These are phyloP conservation scores for Ornithoptera priamus DNA, from an alignment of 2,888 invertebrate species.

Conservation along the genomic window DNA sequence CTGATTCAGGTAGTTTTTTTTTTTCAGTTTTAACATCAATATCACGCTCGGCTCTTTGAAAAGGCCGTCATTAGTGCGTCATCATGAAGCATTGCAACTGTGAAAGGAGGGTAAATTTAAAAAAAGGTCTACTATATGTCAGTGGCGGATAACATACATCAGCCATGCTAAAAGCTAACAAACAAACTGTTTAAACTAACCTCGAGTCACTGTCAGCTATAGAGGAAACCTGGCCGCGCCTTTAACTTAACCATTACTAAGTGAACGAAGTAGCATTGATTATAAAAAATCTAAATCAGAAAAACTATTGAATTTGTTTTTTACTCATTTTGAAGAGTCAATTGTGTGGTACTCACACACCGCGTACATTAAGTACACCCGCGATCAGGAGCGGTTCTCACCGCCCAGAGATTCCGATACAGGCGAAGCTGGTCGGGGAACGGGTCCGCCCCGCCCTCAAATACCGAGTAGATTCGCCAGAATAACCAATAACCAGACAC, in stretches of 20 bases:
- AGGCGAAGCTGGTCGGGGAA: too few species aligned
- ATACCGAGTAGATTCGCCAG: too few species aligned
- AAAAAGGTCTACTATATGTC: constrained; percentile 18
- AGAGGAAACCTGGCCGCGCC: constrained; percentile 17
- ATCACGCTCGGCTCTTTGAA: constrained; percentile 15
- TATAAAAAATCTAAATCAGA: too few species aligned
- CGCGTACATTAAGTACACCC: too few species aligned
- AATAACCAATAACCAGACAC: too few species aligned
- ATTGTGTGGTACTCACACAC: too few species aligned
- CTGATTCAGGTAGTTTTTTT: background rate
- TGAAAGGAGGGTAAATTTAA: constrained; percentile 21
- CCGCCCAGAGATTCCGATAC: too few species aligned
- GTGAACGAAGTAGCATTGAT: background rate
- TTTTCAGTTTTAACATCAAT: constrained; percentile 10
- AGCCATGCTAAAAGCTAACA: constrained; percentile 25
- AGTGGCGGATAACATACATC: constrained; percentile 1
- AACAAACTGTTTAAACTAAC: constrained; percentile 20
- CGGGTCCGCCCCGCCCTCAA: too few species aligned
- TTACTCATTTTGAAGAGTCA: too few species aligned
- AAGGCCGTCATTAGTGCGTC: constrained; percentile 25
- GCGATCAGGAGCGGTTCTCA: too few species aligned
- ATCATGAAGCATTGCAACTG: constrained; percentile 16
- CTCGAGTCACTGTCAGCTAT: constrained; percentile 18
- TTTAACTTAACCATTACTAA: background rate
- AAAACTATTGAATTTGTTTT: too few species aligned